These are phyloP conservation scores for Bombus waltoni DNA, from an alignment of 1,140 invertebrate genomes.

Conservation along the genomic window DNA sequence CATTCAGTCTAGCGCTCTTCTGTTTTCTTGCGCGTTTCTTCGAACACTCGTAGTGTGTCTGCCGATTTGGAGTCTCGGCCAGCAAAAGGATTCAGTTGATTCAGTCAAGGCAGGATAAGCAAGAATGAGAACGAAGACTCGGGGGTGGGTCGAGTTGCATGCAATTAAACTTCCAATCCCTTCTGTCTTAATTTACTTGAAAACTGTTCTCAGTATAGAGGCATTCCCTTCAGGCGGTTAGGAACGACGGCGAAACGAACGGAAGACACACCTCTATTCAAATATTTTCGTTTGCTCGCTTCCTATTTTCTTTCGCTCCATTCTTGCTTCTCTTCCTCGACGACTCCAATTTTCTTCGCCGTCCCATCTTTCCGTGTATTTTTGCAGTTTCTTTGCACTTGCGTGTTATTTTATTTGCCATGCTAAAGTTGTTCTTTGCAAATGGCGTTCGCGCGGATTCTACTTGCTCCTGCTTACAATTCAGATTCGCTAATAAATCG, in stretches of 20 bases:
- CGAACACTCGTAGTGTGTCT: not conserved
- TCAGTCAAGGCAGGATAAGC: not conserved
- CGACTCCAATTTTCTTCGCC: not conserved
- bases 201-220: slow-evolving; percentile 42
- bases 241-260: slow-evolving; percentile 24
- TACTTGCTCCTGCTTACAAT: not conserved
- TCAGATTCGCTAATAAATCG: no score
- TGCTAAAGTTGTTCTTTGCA: not conserved
- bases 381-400: not conserved
- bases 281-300: slow-evolving; percentile 56
- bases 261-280: slow-evolving; percentile 53
- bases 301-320: slow-evolving; percentile 9
- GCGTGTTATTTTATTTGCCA: not conserved
- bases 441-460: not conserved
- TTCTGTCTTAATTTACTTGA: slow-evolving; percentile 64
- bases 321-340: not conserved
- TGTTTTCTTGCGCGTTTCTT: not conserved
- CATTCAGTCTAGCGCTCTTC: not conserved
- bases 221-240: slow-evolving; percentile 26
- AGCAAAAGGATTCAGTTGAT: slow-evolving; percentile 19
- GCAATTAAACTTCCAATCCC: slow-evolving; percentile 79
- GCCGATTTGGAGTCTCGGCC: slow-evolving; percentile 19
- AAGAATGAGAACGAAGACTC: not conserved
- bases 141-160: slow-evolving; percentile 67
- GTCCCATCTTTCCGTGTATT: not conserved